phyloP scores from a whole-genome alignment of 2,113 vertebrate genomes.

The Agapornis roseicollis region DNA sequence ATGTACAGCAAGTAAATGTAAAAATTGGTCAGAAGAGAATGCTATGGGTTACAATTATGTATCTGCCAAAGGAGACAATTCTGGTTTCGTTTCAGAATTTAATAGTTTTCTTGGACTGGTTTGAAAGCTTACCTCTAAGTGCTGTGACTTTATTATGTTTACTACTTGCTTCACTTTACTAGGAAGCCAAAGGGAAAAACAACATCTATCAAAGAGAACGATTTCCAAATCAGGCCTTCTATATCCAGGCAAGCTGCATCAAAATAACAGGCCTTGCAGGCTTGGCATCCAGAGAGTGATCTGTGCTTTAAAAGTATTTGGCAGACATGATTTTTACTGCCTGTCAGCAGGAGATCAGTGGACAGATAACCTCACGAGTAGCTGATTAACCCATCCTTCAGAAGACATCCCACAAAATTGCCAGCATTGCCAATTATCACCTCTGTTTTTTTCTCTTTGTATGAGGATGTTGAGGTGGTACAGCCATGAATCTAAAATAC shows the following conservation, averaged over 20 bases:
- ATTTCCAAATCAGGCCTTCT: slow-evolving; percentile 20
- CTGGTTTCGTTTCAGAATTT: slow-evolving; percentile 21
- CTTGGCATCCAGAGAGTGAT: slow-evolving; percentile 16
- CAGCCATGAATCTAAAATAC: background rate
- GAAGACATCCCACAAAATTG: background rate
- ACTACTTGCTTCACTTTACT: slow-evolving; percentile 22
- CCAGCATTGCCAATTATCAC: background rate
- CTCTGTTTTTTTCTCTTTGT: background rate
- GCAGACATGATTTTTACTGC: background rate
- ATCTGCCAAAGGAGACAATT: background rate
- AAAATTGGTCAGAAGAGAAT: background rate
- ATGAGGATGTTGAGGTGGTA: background rate
- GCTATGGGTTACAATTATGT: background rate
- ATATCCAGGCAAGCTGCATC: slow-evolving; percentile 26
- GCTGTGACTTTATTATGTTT: slow-evolving; percentile 42
- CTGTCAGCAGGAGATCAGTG: slow-evolving; percentile 35
- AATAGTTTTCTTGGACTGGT: slow-evolving; percentile 64
- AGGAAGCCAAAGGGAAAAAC: slow-evolving; percentile 31
- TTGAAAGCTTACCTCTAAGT: slow-evolving; percentile 58
- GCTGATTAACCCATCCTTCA: background rate
- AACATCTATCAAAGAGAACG: slow-evolving; percentile 26
- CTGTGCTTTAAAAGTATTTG: slow-evolving; percentile 9
- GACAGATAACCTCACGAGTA: slow-evolving; percentile 22
- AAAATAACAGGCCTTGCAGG: slow-evolving; percentile 49
- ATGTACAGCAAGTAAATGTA: background rate